phyloP scores from a whole-genome alignment of 2,888 invertebrate species.

The Laothoe populi region DNA sequence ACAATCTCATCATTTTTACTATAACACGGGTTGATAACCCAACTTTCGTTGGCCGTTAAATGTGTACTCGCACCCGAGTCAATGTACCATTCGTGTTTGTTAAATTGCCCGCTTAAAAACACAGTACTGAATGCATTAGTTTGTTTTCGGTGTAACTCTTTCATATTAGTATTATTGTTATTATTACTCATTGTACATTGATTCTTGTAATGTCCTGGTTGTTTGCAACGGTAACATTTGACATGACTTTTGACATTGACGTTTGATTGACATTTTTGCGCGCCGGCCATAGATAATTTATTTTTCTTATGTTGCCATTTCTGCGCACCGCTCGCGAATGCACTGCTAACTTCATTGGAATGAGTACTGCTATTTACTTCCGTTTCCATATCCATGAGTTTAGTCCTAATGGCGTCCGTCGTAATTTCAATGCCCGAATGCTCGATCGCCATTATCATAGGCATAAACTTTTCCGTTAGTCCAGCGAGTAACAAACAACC shows the following conservation, averaged over 20 bases:
- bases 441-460: constrained; percentile 6
- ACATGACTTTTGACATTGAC: not conserved
- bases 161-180: not conserved
- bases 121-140: constrained; percentile 24
- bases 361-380: not conserved
- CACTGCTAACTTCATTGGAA: no score
- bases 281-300: not conserved
- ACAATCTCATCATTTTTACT: not conserved
- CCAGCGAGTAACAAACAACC: not conserved
- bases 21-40: not conserved
- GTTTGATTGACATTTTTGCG: no score
- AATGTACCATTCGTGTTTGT: constrained; percentile 40
- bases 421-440: not conserved
- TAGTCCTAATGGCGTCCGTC: not conserved
- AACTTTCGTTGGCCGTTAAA: constrained; percentile 36
- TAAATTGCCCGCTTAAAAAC: constrained; percentile 2
- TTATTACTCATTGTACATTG: not conserved
- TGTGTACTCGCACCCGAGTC: constrained; percentile 43
- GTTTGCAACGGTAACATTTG: not conserved
- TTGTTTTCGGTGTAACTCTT: no score
- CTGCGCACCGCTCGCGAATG: not conserved
- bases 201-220: not conserved
- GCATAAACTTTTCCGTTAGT: not conserved
- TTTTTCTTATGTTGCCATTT: not conserved
- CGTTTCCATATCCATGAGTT: not conserved